Percentiles rank a stretch among this genome's conserved stretches.
Evolutionary conservation across 2,888 invertebrate species (phyloP).

Genomic region (Poecilus cupreus): DNA sequence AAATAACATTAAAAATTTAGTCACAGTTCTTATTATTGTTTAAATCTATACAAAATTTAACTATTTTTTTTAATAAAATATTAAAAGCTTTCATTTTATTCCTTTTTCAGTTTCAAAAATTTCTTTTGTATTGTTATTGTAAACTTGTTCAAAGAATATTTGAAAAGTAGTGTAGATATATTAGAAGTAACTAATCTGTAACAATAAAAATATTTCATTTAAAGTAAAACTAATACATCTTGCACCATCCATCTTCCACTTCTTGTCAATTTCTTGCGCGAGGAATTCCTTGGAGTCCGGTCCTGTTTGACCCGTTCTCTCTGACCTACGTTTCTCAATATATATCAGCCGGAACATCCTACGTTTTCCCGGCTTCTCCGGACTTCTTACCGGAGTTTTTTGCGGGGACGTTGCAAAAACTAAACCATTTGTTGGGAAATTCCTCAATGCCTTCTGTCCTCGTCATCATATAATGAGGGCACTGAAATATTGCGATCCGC

Average conservation of each 20-base stretch:
- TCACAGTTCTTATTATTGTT: no score
- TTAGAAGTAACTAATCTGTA: no score
- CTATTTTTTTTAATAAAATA: no score
- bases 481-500: slow-evolving; percentile 56
- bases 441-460: slow-evolving; percentile 62
- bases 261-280: slow-evolving; percentile 5
- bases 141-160: no score
- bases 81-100: no score
- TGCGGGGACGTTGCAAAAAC: slow-evolving; percentile 60
- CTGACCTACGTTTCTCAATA: slow-evolving; percentile 61
- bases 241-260: not conserved
- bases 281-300: slow-evolving; percentile 16
- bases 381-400: slow-evolving; percentile 64
- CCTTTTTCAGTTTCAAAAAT: no score
- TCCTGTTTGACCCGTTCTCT: slow-evolving; percentile 16
- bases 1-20: no score
- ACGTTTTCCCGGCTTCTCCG: slow-evolving; percentile 62
- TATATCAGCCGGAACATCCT: slow-evolving; percentile 64
- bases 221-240: slow-evolving; percentile 1
- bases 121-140: no score
- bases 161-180: no score
- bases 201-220: slow-evolving; percentile 21
- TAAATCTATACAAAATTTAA: no score
- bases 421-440: slow-evolving; percentile 64
- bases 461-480: slow-evolving; percentile 57